These are phyloP conservation scores for Archivesica marissinica DNA, from an alignment of 1,140 invertebrate genomes.

Conservation along the genomic window DNA sequence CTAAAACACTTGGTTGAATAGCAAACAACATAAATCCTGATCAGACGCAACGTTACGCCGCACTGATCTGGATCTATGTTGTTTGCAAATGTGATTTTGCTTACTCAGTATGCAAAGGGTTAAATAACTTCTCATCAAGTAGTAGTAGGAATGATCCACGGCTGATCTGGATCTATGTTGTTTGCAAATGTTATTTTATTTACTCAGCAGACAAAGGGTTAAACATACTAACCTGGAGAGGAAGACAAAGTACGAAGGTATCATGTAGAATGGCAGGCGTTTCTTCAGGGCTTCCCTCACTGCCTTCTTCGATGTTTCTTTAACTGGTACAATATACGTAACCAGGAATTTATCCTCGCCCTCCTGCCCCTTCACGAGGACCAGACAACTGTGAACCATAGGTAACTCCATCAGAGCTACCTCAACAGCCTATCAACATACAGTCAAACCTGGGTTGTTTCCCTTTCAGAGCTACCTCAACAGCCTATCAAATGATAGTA, in stretches of 20 bases:
- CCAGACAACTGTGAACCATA: conserved; percentile 83
- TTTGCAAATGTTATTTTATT: no score
- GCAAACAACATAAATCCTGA: no score
- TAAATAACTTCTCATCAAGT: no score
- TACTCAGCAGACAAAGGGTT: not conserved
- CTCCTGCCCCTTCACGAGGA: conserved; percentile 84
- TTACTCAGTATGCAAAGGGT: no score
- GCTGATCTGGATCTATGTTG: no score
- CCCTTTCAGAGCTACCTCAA: no score
- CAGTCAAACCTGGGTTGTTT: not conserved
- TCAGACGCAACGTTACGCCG: no score
- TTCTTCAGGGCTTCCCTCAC: conserved; percentile 84
- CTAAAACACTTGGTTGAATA: no score
- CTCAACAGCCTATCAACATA: conserved; percentile 83
- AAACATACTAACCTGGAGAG: conserved; percentile 80
- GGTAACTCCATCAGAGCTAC: conserved; percentile 83
- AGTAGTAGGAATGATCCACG: no score
- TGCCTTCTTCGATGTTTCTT: conserved; percentile 80
- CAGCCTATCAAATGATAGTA: no score
- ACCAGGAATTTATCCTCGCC: conserved; percentile 86
- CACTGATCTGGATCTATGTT: no score
- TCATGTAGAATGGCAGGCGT: conserved; percentile 86
- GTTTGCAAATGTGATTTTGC: no score
- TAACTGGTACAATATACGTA: conserved; percentile 84
- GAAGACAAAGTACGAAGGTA: conserved; percentile 85